These are phyloP conservation scores for Asobara japonica DNA, from an alignment of 1,140 invertebrate species.

Conservation along the genomic window DNA sequence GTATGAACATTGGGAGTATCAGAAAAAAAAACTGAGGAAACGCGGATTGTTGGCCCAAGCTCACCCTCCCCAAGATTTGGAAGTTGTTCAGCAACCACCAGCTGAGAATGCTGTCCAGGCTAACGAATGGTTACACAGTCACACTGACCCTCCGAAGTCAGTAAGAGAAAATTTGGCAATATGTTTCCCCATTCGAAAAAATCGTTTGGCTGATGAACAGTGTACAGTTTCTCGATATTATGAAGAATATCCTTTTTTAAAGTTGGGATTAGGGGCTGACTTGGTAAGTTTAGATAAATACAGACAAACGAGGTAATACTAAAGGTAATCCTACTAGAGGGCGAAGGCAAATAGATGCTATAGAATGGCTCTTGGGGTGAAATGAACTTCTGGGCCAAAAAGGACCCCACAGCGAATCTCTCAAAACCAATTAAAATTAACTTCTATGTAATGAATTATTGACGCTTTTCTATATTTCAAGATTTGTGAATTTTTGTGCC, in stretches of 20 bases:
- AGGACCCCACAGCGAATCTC: too few species aligned
- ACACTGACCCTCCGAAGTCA: background rate
- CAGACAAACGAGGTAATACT: background rate
- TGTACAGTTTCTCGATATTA: background rate
- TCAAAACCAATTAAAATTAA: too few species aligned
- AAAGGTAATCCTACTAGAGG: background rate
- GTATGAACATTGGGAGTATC: background rate
- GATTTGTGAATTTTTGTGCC: too few species aligned
- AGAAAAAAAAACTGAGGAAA: background rate
- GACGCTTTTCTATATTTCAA: too few species aligned
- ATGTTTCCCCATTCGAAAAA: background rate
- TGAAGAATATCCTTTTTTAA: background rate
- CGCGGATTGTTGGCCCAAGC: background rate
- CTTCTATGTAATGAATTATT: too few species aligned
- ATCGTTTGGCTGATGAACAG: background rate
- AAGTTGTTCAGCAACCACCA: background rate
- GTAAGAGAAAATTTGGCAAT: background rate
- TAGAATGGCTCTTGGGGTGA: too few species aligned
- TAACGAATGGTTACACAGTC: background rate
- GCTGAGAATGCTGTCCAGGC: background rate
- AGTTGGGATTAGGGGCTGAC: background rate
- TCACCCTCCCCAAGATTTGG: background rate
- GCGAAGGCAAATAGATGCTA: too few species aligned
- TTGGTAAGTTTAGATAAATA: background rate
- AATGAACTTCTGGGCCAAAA: too few species aligned